These are phyloP conservation scores for Lampris incognitus DNA, from an alignment of 2,113 vertebrate genomes.

Conservation along the genomic window DNA sequence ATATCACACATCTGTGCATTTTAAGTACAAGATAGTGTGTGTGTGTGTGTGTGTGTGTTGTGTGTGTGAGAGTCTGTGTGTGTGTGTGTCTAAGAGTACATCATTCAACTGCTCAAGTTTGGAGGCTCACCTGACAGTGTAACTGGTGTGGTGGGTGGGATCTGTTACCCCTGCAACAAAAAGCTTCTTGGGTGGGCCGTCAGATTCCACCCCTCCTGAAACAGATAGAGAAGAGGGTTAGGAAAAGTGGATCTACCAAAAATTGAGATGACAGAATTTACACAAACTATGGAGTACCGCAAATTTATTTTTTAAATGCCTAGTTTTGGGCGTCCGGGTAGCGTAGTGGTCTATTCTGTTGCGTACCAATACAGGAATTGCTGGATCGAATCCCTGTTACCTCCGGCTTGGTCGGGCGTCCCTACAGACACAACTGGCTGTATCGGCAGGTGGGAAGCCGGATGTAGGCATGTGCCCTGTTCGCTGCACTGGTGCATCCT, in stretches of 20 bases:
- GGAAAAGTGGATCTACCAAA: not conserved
- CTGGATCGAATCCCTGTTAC: no score
- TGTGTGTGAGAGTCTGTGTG: not conserved
- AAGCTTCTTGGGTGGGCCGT: conserved; percentile 85
- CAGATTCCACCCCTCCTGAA: conserved; percentile 83
- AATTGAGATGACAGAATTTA: no score
- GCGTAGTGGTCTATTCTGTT: no score
- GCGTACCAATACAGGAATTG: no score
- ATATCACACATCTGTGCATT: not conserved
- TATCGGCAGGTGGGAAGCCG: no score
- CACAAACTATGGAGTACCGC: no score
- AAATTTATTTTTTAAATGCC: no score
- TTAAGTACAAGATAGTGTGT: not conserved
- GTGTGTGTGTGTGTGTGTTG: not conserved
- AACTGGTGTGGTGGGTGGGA: conserved; percentile 75
- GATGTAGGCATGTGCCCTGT: no score
- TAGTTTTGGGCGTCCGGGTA: no score
- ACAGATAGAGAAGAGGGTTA: conserved; percentile 1
- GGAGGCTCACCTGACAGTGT: conserved; percentile 78
- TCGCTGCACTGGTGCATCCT: no score
- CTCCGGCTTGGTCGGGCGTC: no score
- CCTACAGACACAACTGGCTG: no score
- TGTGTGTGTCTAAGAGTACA: not conserved
- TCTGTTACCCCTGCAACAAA: conserved; percentile 85
- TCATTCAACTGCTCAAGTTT: not conserved